These are phyloP conservation scores for Empidonax traillii DNA, from an alignment of 2,113 vertebrate species.

Conservation along the genomic window DNA sequence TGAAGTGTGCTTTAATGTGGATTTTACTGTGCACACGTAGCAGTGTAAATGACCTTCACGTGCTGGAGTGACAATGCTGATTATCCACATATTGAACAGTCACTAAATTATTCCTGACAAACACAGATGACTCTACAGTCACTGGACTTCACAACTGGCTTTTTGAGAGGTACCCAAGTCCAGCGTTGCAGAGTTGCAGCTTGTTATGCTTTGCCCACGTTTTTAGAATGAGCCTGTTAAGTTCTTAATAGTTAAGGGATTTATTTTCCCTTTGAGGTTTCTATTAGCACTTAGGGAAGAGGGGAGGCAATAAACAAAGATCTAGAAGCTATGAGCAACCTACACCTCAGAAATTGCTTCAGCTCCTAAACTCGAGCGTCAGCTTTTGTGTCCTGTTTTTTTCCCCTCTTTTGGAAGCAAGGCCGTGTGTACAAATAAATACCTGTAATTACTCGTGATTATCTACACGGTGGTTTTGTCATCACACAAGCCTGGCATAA, in stretches of 20 bases:
- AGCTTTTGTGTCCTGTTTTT: background rate
- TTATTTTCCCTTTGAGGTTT: slow-evolving; percentile 31
- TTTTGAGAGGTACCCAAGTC: background rate
- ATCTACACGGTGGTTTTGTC: background rate
- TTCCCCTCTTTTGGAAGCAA: background rate
- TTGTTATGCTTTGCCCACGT: background rate
- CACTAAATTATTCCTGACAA: background rate
- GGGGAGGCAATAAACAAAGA: background rate
- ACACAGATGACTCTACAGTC: background rate
- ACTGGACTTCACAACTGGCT: background rate
- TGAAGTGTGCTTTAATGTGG: background rate
- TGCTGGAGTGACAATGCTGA: background rate
- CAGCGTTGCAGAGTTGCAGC: background rate
- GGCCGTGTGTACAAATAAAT: background rate
- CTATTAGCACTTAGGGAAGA: background rate
- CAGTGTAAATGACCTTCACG: background rate
- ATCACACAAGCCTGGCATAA: background rate
- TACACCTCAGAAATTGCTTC: background rate
- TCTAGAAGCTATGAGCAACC: background rate
- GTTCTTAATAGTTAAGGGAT: background rate
- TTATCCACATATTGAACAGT: background rate
- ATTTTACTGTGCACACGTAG: background rate
- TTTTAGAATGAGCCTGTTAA: background rate
- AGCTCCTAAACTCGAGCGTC: background rate
- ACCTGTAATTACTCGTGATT: background rate